Conservation (phyloP, 2,797 vertebrate species). For the Gobio occitaniae region DNA sequence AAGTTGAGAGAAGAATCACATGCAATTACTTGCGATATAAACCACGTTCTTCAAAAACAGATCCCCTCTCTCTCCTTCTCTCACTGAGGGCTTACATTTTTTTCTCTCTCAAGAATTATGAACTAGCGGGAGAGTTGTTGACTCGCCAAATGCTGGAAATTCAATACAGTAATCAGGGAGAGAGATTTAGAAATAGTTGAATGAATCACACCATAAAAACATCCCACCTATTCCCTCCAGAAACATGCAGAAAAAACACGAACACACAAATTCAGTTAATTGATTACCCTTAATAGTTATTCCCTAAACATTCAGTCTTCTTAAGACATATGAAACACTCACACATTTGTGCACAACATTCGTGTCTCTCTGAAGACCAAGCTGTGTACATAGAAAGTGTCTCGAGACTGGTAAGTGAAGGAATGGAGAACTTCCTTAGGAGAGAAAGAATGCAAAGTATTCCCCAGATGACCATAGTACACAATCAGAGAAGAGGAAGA, state of each 20-base stretch:
- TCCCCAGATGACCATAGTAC: conserved; percentile 55
- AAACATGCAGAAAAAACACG: conserved; percentile 30
- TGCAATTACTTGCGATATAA: conserved; percentile 76
- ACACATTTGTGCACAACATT: not conserved
- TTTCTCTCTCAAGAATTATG: conserved; percentile 23
- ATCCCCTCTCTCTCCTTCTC: conserved; percentile 62
- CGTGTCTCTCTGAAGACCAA: not conserved
- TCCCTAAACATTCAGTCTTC: not conserved
- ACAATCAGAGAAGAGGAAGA: conserved; percentile 54
- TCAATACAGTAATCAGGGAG: conserved; percentile 32
- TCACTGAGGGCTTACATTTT: conserved; percentile 8
- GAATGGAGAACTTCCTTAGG: conserved; percentile 56
- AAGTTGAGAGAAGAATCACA: conserved; percentile 77
- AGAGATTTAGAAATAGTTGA: conserved; percentile 24
- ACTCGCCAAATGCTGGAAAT: conserved; percentile 35
- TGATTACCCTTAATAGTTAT: conserved; percentile 23
- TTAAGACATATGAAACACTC: not conserved
- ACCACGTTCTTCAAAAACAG: conserved; percentile 72
- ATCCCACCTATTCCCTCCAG: conserved; percentile 33
- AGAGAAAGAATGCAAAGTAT: conserved; percentile 64
- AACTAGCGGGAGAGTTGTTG: conserved; percentile 23
- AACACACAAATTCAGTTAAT: conserved; percentile 35
- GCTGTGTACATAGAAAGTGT: conserved; percentile 9
- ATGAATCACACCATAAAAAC: conserved; percentile 35
- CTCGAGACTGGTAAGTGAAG: conserved; percentile 11